A percentile compares a stretch with the other conserved stretches of the same genome.
Evolutionary conservation across 2,113 vertebrate species (phyloP).

Genomic region (Gavia stellata): DNA sequence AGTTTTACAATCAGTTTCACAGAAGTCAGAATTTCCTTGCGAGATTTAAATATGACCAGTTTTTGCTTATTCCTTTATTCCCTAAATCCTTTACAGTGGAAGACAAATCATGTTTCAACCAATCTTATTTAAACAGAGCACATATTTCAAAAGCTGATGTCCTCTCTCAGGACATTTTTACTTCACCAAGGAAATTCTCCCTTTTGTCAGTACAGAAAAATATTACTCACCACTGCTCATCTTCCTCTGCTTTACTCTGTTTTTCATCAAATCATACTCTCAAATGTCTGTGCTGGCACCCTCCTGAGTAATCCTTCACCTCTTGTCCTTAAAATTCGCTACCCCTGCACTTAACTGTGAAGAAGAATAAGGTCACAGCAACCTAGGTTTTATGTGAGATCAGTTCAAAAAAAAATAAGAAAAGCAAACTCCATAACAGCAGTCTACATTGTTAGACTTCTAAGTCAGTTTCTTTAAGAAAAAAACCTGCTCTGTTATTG

Average conservation of each 20-base stretch:
- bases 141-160: background rate
- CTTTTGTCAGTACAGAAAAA: background rate
- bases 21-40: background rate
- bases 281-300: background rate
- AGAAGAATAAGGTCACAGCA: background rate
- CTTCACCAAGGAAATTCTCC: background rate
- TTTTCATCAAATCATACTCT: background rate
- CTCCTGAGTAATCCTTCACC: background rate
- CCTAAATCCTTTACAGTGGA: background rate
- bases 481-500: slow-evolving; percentile 4
- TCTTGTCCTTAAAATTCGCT: background rate
- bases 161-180: background rate
- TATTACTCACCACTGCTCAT: slow-evolving; percentile 28
- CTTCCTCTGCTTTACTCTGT: background rate
- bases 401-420: background rate
- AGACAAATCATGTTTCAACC: background rate
- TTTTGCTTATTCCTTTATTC: background rate
- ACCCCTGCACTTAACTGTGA: background rate
- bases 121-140: background rate
- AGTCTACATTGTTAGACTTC: background rate
- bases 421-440: background rate
- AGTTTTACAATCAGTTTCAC: background rate
- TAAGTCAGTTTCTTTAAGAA: background rate
- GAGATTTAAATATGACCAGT: background rate
- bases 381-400: background rate